Conservation (phyloP, 2,888 invertebrate genomes). For the Platycnemis pennipes region DNA sequence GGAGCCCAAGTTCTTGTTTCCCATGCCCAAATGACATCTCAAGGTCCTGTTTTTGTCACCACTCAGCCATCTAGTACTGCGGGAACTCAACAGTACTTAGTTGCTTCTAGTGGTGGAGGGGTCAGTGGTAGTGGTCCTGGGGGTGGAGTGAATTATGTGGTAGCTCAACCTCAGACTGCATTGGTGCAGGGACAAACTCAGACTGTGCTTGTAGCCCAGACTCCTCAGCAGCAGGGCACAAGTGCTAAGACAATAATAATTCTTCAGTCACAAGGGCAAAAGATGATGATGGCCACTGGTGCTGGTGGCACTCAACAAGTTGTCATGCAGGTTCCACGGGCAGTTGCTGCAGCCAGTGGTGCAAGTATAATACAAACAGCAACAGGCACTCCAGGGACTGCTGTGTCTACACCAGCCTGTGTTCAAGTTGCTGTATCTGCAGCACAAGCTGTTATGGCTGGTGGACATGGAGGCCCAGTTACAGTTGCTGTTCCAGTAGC, state of each 20-base stretch:
- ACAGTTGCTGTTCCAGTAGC: conserved; percentile 63
- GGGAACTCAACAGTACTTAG: conserved; percentile 69
- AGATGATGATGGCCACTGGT: conserved; percentile 83
- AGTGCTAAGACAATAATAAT: conserved; percentile 87
- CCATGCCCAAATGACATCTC: conserved; percentile 68
- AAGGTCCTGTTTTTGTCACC: conserved; percentile 68
- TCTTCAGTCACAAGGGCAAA: conserved; percentile 82
- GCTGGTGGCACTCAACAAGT: conserved; percentile 83
- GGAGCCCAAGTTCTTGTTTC: conserved; percentile 71
- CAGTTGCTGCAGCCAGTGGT: conserved; percentile 67
- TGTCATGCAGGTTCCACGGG: conserved; percentile 81
- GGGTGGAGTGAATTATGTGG: conserved; percentile 84
- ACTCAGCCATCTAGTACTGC: conserved; percentile 59
- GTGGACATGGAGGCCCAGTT: conserved; percentile 51
- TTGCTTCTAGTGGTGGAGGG: conserved; percentile 63
- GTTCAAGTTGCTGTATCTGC: conserved; percentile 66
- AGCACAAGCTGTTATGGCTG: conserved; percentile 58
- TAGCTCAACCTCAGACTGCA: conserved; percentile 84
- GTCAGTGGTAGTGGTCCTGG: conserved; percentile 80
- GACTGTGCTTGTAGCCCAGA: conserved; percentile 85
- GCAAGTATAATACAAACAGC: conserved; percentile 43
- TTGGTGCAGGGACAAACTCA: conserved; percentile 83
- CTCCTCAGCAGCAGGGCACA: conserved; percentile 84
- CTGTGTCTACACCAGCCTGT: conserved; percentile 45
- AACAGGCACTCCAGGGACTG: conserved; percentile 31